Conservation (phyloP, 64 coral and sea anemone species). For the Hydrozoanthus tunicans region DNA sequence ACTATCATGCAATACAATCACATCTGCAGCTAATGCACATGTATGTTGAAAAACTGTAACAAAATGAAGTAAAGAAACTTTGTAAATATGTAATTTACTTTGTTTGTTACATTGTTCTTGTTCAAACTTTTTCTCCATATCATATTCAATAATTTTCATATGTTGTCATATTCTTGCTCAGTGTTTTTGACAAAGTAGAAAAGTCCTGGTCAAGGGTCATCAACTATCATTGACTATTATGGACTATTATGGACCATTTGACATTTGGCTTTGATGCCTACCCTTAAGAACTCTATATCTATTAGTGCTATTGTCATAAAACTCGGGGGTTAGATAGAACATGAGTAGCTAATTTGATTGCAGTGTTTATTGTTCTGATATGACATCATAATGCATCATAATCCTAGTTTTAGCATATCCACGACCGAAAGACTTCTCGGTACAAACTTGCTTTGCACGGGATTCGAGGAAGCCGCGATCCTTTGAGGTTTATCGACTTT, state of each 20-base stretch:
- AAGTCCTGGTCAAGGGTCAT: constrained; percentile 11
- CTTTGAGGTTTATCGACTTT: constrained; percentile 10
- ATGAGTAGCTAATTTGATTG: neutral
- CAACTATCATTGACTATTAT: neutral
- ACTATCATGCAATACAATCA: constrained; percentile 6
- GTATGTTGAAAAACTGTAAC: constrained; percentile 32
- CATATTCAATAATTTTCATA: constrained; percentile 28
- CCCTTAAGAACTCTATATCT: constrained; percentile 5
- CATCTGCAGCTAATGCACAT: constrained; percentile 23
- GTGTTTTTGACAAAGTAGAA: constrained; percentile 37
- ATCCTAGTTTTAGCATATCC: constrained; percentile 11
- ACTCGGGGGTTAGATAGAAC: too few relatives aligned
- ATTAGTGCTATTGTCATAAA: neutral
- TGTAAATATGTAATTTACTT: constrained; percentile 39
- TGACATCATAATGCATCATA: neutral
- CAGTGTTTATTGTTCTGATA: neutral
- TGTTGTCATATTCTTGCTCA: constrained; percentile 32
- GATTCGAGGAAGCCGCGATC: neutral
- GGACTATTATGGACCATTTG: too few relatives aligned
- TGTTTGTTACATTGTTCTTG: constrained; percentile 36
- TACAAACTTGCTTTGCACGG: too few relatives aligned
- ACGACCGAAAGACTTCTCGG: neutral
- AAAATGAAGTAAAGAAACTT: constrained; percentile 33
- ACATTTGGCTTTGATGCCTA: neutral
- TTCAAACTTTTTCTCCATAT: constrained; percentile 27